phyloP scores from a whole-genome alignment of 2,888 invertebrate genomes.

The Taphrorychus bicolor region DNA sequence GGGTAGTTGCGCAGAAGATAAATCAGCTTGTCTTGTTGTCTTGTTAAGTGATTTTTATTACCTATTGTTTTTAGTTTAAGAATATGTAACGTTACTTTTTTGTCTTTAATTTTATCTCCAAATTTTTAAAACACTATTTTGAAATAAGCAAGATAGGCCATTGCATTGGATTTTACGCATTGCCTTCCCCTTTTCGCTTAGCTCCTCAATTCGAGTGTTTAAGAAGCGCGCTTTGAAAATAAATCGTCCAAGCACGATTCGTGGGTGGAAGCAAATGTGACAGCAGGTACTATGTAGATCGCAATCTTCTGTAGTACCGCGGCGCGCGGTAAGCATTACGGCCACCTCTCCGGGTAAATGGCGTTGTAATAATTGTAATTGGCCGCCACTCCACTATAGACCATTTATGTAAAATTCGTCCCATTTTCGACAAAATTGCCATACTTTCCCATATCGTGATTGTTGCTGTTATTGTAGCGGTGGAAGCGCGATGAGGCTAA shows the following conservation, averaged over 20 bases:
- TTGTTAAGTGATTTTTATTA: too few relatives aligned
- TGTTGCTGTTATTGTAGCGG: neutral
- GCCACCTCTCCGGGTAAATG: neutral
- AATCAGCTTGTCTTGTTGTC: too few relatives aligned
- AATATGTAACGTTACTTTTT: too few relatives aligned
- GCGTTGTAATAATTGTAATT: constrained; percentile 2
- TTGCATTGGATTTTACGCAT: too few relatives aligned
- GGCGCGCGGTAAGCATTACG: constrained; percentile 3
- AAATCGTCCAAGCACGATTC: constrained; percentile 1
- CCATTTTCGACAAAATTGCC: neutral
- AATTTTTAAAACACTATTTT: too few relatives aligned
- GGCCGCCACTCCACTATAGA: neutral
- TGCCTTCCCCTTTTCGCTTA: too few relatives aligned
- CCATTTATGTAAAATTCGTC: neutral
- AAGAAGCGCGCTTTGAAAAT: neutral
- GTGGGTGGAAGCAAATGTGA: constrained; percentile 18
- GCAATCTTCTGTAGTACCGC: constrained; percentile 8
- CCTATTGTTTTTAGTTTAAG: too few relatives aligned
- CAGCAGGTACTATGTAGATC: constrained; percentile 19
- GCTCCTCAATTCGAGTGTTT: neutral
- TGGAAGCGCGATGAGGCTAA: neutral
- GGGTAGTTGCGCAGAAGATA: too few relatives aligned
- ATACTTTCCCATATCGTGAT: neutral
- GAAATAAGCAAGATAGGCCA: too few relatives aligned
- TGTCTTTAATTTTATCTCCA: too few relatives aligned